Base-by-base conservation (phyloP, 2,113 vertebrate species). In the Lanius collurio region DNA sequence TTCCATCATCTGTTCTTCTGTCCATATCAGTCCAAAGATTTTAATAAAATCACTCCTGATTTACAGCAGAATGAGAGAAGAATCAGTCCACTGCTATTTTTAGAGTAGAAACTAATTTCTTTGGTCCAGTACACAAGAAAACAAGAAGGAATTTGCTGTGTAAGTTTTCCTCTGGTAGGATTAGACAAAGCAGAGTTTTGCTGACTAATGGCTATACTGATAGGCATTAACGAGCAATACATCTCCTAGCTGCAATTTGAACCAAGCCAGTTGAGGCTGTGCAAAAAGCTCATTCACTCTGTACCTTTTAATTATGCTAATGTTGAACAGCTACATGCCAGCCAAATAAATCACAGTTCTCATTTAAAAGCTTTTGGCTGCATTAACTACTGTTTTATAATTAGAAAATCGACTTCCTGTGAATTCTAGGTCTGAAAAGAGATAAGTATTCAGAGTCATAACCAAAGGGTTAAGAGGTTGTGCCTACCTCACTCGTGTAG, bases 311-410 rank as follows among this genome's bases (percentile, higher is more conserved):
- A 97, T 98, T 98, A 97, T 96, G 97, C 96, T 97, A 97, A 97
- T 96, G 81, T 85, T 85, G 86, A 95, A 92, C 76, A 84, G 89
- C 88, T 87, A 70, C 84, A 62, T 2, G 4, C 74, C 79, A 91
- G 92, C 73, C 95, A 97, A 95, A 97, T 97, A 97, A 98, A 98
- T 97, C 95, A 97, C 93, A 95, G 86, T 87, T 97, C 93, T 94
- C 92, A 96, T 95, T 97, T 96, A 95, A 97, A 96, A 96, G 94
- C 94, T 95, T 97, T 97, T 96, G 93, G 85, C 86, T 87, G 94
- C 90, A 97, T 97, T 97, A 98, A 96, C 95, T 97, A 95, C 95
- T 95, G 77, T 69, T 97, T 97, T 97, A 94, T 97, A 98, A 98
- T 97, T 97, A 97, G 94, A 97, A 97, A 93, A 98, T 98, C 75